Conservation (phyloP, 1,140 invertebrate species). For the Neoseiulus cucumeris region DNA sequence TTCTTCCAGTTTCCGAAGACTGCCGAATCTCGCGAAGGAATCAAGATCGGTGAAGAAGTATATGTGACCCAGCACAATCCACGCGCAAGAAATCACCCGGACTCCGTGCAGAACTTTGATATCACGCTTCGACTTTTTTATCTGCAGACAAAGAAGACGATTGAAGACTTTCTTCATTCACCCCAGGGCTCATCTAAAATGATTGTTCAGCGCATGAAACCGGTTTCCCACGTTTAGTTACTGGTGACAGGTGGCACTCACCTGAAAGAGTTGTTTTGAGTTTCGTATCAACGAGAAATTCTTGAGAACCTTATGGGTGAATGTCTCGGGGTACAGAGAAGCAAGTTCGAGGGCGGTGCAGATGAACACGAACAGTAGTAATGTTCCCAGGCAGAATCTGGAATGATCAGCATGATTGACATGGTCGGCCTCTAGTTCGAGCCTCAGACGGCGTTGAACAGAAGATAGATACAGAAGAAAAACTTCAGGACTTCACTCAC, state of each 20-base stretch:
- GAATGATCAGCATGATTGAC: neutral
- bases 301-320: neutral
- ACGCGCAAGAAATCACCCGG: neutral
- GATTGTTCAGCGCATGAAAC: neutral
- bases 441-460: too few relatives aligned
- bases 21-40: slow-evolving; percentile 4
- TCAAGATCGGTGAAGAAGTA: slow-evolving; percentile 3
- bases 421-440: too few relatives aligned
- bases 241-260: neutral
- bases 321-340: neutral
- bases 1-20: neutral
- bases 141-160: neutral
- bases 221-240: neutral
- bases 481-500: too few relatives aligned
- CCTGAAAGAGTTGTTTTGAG: neutral
- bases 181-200: neutral
- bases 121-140: neutral
- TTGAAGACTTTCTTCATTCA: neutral
- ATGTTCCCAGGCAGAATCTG: neutral
- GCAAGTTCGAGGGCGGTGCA: neutral
- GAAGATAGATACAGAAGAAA: too few relatives aligned
- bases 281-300: neutral
- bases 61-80: neutral
- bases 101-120: neutral
- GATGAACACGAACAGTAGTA: neutral